Percentiles rank a stretch among this genome's conserved stretches.
Conservation (phyloP, 2,888 invertebrate genomes). For the Meiosimyza decipiens region DNA sequence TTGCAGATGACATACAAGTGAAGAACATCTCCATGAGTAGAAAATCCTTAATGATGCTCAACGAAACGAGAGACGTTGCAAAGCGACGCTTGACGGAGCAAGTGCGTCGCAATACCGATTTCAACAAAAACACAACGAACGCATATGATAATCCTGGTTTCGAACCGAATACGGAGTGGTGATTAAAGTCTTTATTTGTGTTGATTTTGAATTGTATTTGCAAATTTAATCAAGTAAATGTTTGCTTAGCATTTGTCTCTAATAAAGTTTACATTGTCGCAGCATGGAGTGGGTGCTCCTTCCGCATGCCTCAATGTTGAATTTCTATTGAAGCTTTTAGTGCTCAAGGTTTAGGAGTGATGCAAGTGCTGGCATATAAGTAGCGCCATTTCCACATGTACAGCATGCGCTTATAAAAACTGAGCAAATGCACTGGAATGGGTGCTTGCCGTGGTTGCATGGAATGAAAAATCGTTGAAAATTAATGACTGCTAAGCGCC, state of each 20-base stretch:
- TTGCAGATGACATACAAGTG: slow-evolving; percentile 56
- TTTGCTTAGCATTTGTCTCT: slow-evolving; percentile 5
- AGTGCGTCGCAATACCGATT: slow-evolving; percentile 48
- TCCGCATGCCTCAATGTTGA: no score
- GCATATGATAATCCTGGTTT: slow-evolving; percentile 55
- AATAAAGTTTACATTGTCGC: neutral
- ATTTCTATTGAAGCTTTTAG: no score
- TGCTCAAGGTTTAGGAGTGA: no score
- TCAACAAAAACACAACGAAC: slow-evolving; percentile 48
- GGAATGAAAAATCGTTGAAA: no score
- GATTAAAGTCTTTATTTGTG: neutral
- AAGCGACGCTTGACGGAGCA: slow-evolving; percentile 54
- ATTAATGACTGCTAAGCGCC: no score
- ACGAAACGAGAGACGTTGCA: slow-evolving; percentile 56
- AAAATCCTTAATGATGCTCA: slow-evolving; percentile 61
- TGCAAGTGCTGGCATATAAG: no score
- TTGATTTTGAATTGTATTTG: no score
- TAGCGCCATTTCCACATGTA: no score
- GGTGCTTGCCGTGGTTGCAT: no score
- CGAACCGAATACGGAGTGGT: slow-evolving; percentile 46
- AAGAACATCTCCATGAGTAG: slow-evolving; percentile 60
- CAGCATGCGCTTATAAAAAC: no score
- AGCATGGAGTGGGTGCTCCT: neutral
- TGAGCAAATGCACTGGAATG: no score
- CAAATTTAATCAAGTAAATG: neutral